Base-by-base conservation (phyloP, 2,888 invertebrate species). In the Agonum fuliginosum region DNA sequence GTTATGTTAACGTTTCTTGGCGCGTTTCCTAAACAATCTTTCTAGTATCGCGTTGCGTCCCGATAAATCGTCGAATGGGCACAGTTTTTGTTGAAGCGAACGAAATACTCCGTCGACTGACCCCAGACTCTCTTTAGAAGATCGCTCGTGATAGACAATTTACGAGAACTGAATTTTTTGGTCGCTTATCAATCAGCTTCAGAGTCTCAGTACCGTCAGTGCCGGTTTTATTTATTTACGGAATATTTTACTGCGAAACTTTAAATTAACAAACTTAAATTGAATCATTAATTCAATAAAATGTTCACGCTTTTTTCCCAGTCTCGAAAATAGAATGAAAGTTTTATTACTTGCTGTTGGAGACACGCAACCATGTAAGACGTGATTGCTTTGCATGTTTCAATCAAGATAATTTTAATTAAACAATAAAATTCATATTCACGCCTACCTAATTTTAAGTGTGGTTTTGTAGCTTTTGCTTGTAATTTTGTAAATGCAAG, bases 201-300 rank as follows among this genome's bases (percentile, higher is more conserved):
- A 51, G 51, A 12, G 14, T 8, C 27, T 27, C 54, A 24, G 24
- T 12, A 8, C 30, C 30, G 12, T 51, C 30, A 27, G 58, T 58
- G 58, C 30, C 58, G 58, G 58, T 12, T 58, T 30, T 58, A 58
- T 30, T 58, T 24, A 58, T 58, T 58, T 58, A 30, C 30, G 27
- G 3, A 5, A 54, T 54, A 54, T 54, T 54, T 54, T 24, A 54
- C 37, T 46, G 14, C 58, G 12, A 30, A 30, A 58, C 30, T 58
- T 46, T 58, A 58, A 58, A 58, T 58, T 58, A 58, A 24, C 27
- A 58, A 58, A 58, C 58, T 58, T 58, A 51, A 51, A 58, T 58
- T 58, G 51, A 24, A 24, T 27, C 58, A 58, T 58, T 58, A 24
- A 58, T 58, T 14, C 30, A 27, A 14, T 12, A 6, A 6, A 4